Evolutionary conservation across 23 tunicate species (phyloP), one percentile per base, ranked within the genome.

Genomic region (Ascidia mentula): DNA sequence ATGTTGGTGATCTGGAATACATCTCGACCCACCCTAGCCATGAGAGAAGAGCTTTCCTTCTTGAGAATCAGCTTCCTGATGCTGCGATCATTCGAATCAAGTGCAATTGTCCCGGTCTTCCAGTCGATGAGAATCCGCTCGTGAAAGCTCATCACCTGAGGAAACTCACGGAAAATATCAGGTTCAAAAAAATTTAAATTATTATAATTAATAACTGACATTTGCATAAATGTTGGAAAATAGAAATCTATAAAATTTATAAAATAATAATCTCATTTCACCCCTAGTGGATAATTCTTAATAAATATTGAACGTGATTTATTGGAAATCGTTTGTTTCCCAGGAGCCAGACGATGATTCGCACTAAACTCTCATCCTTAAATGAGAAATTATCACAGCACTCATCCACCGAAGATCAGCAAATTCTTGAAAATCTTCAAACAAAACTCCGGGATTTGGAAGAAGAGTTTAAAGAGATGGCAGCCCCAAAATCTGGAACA

Each of bases 21-120:
- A 45, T 87, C 30, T 93, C 98, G 18, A 81, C 98, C 4, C 98
- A 93, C 42, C 98, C 98, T 0, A 75, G 82, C 39, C 84, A 93
- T 74, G 79, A 88, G 60, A 76, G 80, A 32, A 38, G 98, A 75
- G 87, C 98, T 32, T 0, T 33, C 0, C n/a, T 34, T 28, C 53
- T 93, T 42, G 98, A 93, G 69, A 80, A 88, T 31, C 46, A 65
- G 13, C 20, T 93, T 18, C 87, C 89, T 0, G 87, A 78, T 18
- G 88, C 86, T 34, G 20, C 88, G 76, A 32, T 61, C 22, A 77
- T 59, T 2, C 76, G 98, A 71, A 60, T 33, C 7, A 60, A 76
- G 36, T 87, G 89, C 77, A 83, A 82, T 70, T 91, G 97, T 72
- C 87, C 90, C 6, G 32, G 32, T 12, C 61, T 91, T 9, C 37